A percentile compares a stretch with the other conserved stretches of the same genome.
Evolutionary conservation across 2,113 vertebrate species (phyloP).

Genomic region (Hemiscyllium ocellatum): DNA sequence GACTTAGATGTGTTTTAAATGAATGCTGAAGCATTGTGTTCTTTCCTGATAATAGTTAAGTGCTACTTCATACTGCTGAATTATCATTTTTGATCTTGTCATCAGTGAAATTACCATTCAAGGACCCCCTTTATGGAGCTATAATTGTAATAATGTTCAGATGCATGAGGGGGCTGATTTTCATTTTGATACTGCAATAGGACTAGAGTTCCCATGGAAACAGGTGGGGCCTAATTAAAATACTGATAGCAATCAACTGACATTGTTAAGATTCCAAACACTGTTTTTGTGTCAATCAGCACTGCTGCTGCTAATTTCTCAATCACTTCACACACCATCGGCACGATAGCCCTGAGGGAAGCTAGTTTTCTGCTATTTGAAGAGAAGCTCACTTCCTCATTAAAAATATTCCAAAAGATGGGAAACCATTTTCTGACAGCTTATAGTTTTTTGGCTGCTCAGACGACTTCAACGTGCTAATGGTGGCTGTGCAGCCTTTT

Average conservation of each 20-base stretch:
- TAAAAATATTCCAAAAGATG: neutral
- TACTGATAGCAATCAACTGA: neutral
- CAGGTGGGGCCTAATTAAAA: conserved; percentile 14
- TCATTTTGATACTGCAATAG: neutral
- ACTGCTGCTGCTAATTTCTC: neutral
- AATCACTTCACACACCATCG: neutral
- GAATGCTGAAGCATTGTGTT: neutral
- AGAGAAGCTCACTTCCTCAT: neutral
- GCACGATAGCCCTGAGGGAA: neutral
- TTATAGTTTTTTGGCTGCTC: neutral
- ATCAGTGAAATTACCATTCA: neutral
- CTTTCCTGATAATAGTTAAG: neutral
- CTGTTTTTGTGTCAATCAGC: neutral
- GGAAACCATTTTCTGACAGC: neutral
- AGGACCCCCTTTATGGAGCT: neutral
- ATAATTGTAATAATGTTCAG: neutral
- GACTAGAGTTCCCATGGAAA: neutral
- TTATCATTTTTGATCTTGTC: conserved; percentile 29
- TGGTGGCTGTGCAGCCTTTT: neutral
- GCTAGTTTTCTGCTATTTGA: neutral
- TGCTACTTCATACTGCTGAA: conserved; percentile 13
- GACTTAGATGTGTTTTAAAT: neutral
- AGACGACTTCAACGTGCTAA: neutral
- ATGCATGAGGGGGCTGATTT: neutral
- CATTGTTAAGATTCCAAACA: neutral